A percentile compares a stretch with the other conserved stretches of the same genome.
phyloP scores from a whole-genome alignment of 2,113 vertebrate species.

The Phalacrocorax carbo region DNA sequence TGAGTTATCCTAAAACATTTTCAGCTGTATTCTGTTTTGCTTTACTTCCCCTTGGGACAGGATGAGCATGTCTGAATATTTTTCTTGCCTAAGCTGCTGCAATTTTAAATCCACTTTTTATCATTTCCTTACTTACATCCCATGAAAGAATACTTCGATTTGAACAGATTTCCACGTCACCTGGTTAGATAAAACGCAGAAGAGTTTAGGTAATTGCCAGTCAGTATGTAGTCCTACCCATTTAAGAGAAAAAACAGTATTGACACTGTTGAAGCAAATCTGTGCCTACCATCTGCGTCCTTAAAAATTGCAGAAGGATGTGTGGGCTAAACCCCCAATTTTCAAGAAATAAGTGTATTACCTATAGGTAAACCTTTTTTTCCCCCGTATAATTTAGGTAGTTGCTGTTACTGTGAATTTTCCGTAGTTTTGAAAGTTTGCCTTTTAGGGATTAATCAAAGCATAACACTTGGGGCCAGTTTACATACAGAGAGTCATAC shows the following conservation, averaged over 20 bases:
- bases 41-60: background rate
- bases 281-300: background rate
- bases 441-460: constrained; percentile 13
- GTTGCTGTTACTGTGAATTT: background rate
- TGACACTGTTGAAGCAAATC: background rate
- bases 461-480: background rate
- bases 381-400: background rate
- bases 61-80: background rate
- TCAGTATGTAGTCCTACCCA: background rate
- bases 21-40: background rate
- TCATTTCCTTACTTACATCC: background rate
- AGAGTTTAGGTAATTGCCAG: background rate
- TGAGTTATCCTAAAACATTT: background rate
- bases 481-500: background rate
- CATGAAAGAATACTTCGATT: background rate
- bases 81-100: background rate
- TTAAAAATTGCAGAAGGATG: background rate
- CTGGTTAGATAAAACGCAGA: background rate
- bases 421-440: background rate
- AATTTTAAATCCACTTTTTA: background rate
- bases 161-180: background rate
- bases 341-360: background rate
- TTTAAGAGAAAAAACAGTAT: background rate
- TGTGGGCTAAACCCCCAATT: background rate
- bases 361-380: background rate